Conservation (phyloP, 2,113 vertebrate genomes). For the Xenus cinereus region DNA sequence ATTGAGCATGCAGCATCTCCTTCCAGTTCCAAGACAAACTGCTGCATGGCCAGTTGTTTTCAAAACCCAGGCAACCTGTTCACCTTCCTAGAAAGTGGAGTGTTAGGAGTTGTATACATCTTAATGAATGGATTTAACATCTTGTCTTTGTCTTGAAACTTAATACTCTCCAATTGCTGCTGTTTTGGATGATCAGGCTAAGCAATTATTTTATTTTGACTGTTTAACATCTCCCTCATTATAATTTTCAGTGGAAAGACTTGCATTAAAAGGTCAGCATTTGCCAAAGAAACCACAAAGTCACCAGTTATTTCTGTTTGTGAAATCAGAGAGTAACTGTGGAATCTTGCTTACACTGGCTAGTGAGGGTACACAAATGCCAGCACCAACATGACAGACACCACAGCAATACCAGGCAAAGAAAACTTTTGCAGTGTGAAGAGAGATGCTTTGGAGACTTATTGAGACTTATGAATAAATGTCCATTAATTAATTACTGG, state of each 20-base stretch:
- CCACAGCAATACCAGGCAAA: neutral
- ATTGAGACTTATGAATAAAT: neutral
- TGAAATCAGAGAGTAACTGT: neutral
- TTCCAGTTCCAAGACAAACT: neutral
- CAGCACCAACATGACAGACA: neutral
- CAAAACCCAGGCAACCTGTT: neutral
- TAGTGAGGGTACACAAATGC: neutral
- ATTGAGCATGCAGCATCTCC: neutral
- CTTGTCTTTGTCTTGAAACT: neutral
- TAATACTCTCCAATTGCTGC: neutral
- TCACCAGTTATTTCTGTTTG: neutral
- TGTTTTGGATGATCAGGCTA: neutral
- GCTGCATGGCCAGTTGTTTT: neutral
- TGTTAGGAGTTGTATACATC: neutral
- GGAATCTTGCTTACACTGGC: accelerated
- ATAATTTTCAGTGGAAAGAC: neutral
- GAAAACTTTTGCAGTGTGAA: neutral
- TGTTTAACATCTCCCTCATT: neutral
- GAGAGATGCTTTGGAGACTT: neutral
- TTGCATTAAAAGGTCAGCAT: neutral
- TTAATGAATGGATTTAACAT: neutral
- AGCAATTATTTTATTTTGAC: neutral
- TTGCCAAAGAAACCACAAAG: neutral
- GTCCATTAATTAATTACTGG: neutral
- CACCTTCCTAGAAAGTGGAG: neutral